Conservation (phyloP, 2,113 vertebrate genomes). For the Halichoerus grypus region DNA sequence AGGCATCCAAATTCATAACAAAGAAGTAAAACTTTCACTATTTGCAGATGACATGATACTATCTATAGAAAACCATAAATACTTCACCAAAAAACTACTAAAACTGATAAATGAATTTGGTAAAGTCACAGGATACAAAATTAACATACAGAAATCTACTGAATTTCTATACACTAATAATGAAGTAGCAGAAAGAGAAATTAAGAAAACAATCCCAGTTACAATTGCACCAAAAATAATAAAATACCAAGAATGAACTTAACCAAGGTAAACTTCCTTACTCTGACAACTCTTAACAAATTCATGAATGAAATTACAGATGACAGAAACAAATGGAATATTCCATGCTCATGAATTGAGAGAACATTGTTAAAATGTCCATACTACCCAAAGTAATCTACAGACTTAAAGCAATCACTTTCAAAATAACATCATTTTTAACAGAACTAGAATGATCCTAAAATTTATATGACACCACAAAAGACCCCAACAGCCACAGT, state of each 20-base stretch:
- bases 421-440: not conserved
- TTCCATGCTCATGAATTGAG: not conserved
- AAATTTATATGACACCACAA: not conserved
- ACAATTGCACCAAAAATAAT: not conserved
- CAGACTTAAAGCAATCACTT: not conserved
- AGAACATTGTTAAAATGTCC: not conserved
- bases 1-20: not conserved
- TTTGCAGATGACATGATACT: not conserved
- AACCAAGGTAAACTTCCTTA: not conserved
- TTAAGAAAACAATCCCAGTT: not conserved
- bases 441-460: not conserved
- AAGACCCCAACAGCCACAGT: not conserved
- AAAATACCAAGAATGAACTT: not conserved
- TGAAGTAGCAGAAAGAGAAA: not conserved
- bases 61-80: not conserved
- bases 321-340: not conserved
- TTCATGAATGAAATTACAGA: not conserved
- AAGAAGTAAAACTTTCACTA: not conserved
- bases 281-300: not conserved
- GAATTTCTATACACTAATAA: not conserved
- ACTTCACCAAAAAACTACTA: not conserved
- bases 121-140: not conserved
- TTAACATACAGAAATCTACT: not conserved
- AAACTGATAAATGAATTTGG: not conserved
- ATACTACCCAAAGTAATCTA: not conserved